These are phyloP conservation scores for Philypnodon macrostomus DNA, from an alignment of 2,797 vertebrate genomes.

Conservation along the genomic window DNA sequence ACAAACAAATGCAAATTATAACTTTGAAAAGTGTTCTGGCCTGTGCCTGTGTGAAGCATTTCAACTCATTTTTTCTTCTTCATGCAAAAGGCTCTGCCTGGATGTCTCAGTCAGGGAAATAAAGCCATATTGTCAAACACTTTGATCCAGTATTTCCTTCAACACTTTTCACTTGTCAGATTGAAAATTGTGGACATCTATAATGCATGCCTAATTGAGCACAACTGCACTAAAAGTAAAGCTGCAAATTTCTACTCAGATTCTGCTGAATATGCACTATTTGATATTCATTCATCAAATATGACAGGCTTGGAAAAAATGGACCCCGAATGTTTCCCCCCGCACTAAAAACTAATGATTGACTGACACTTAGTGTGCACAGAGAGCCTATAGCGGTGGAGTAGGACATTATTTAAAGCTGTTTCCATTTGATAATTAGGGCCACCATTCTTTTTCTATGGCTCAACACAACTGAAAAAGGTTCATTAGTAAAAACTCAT, in stretches of 20 bases:
- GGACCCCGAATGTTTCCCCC: constrained; percentile 11
- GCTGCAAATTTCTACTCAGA: constrained; percentile 28
- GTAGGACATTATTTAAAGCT: constrained; percentile 14
- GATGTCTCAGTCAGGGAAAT: constrained; percentile 16
- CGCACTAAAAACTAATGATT: constrained; percentile 17
- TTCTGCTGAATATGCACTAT: constrained; percentile 48
- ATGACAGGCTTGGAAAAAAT: constrained; percentile 32
- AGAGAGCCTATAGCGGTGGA: constrained; percentile 8
- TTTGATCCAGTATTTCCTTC: constrained; percentile 43
- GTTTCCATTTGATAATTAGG: constrained; percentile 4
- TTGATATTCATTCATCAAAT: constrained; percentile 55
- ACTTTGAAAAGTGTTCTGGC: no score
- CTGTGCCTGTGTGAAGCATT: constrained; percentile 22
- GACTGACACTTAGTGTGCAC: constrained; percentile 14
- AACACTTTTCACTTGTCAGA: constrained; percentile 39
- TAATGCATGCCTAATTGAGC: constrained; percentile 38
- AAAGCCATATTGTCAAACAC: constrained; percentile 30
- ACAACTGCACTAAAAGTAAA: constrained; percentile 39
- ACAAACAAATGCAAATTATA: no score
- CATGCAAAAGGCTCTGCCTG: constrained; percentile 4
- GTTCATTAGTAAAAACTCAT: no score
- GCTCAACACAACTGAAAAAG: no score
- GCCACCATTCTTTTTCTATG: background rate
- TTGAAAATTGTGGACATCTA: constrained; percentile 31
- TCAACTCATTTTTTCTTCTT: constrained; percentile 17